These are phyloP conservation scores for Zele albiditarsus DNA, from an alignment of 2,888 invertebrate species.

Conservation along the genomic window DNA sequence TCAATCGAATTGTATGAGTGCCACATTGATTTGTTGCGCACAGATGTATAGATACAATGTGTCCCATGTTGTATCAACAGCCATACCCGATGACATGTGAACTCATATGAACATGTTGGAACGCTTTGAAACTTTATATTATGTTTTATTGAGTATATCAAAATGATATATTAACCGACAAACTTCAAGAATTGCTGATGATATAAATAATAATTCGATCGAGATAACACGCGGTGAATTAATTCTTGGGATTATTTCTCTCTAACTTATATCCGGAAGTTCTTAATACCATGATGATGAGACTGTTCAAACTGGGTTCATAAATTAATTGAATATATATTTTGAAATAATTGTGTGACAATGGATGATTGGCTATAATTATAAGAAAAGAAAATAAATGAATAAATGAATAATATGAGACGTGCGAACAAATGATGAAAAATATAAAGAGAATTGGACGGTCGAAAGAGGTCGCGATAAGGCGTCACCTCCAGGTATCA, in stretches of 20 bases:
- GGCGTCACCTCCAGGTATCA: conserved; percentile 58
- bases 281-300: conserved; percentile 41
- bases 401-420: conserved; percentile 23
- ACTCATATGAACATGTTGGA: not conserved
- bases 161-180: not conserved
- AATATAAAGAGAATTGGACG: conserved; percentile 31
- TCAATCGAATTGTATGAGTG: conserved; percentile 9
- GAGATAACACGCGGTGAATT: not conserved
- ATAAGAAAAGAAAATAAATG: conserved; percentile 20
- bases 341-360: not conserved
- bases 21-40: conserved; percentile 12
- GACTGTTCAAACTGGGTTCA: conserved; percentile 19
- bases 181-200: not conserved
- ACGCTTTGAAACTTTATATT: not conserved
- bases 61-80: not conserved
- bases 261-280: conserved; percentile 39
- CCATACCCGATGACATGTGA: not conserved
- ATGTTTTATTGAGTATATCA: not conserved
- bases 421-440: conserved; percentile 16
- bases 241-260: conserved; percentile 50
- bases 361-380: not conserved
- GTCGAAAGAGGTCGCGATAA: conserved; percentile 65
- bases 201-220: conserved; percentile 10
- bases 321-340: conserved; percentile 10
- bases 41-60: conserved; percentile 9